phyloP scores from a whole-genome alignment of 2,113 vertebrate species.

The Brachionichthys hirsutus region DNA sequence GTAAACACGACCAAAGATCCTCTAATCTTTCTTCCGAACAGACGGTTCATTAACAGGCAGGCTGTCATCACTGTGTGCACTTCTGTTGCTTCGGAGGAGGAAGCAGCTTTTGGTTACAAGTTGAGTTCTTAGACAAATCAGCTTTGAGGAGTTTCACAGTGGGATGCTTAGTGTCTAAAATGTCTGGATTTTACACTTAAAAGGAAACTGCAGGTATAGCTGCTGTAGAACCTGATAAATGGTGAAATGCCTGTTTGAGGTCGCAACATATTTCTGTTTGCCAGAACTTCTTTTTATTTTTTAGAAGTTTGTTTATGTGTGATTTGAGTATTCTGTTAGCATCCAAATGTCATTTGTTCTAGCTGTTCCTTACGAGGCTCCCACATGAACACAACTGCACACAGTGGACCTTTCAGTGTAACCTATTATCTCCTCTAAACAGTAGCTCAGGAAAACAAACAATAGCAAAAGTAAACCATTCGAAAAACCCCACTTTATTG shows the following conservation, averaged over 20 bases:
- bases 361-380: constrained; percentile 22
- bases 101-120: constrained; percentile 22
- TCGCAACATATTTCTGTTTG: too few species aligned
- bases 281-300: not conserved
- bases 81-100: constrained; percentile 33
- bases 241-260: too few species aligned
- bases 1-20: not conserved
- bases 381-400: constrained; percentile 24
- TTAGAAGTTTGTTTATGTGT: not conserved
- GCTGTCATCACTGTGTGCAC: constrained; percentile 25
- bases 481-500: not conserved
- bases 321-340: not conserved
- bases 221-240: too few species aligned
- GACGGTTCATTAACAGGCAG: constrained; percentile 50
- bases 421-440: constrained; percentile 36
- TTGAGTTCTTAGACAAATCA: constrained; percentile 2
- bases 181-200: not conserved
- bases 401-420: constrained; percentile 33
- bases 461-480: not conserved
- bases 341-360: constrained; percentile 39
- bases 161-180: constrained; percentile 1
- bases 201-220: not conserved
- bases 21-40: constrained; percentile 43
- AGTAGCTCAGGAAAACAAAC: not conserved
- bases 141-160: constrained; percentile 30